Percentiles rank a stretch among this genome's conserved stretches.
phyloP scores from a whole-genome alignment of 2,797 vertebrate genomes.

The Cyclopterus lumpus region DNA sequence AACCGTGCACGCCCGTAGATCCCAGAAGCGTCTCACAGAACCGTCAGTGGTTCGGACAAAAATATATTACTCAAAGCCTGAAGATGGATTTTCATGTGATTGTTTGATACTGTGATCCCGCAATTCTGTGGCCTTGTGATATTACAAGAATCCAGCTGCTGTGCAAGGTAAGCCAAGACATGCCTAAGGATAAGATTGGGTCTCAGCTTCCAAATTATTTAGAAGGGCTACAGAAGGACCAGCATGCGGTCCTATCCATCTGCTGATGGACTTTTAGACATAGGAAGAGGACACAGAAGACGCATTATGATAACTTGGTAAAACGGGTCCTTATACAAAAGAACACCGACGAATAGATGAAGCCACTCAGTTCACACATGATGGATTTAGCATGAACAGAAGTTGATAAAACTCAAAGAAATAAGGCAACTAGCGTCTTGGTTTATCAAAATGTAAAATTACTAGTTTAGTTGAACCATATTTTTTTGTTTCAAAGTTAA shows the following conservation, averaged over 20 bases:
- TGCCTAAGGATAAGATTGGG: not conserved
- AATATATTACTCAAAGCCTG: not conserved
- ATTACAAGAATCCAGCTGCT: too few species aligned
- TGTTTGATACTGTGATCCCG: not conserved
- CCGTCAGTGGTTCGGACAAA: not conserved
- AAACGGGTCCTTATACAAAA: not conserved
- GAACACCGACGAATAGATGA: not conserved
- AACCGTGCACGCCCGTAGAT: too few species aligned
- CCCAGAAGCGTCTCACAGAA: too few species aligned
- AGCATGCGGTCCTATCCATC: not conserved
- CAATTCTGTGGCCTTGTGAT: too few species aligned
- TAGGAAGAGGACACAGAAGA: not conserved
- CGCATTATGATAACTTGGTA: not conserved
- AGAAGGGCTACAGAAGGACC: not conserved
- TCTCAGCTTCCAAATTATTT: not conserved
- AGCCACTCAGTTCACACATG: too few species aligned
- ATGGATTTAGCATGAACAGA: not conserved
- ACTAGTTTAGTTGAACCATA: not conserved
- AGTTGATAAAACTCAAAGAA: not conserved
- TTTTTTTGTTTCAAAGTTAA: not conserved
- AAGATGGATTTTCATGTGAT: not conserved
- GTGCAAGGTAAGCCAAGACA: not conserved
- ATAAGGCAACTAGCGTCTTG: not conserved
- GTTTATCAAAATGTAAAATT: not conserved
- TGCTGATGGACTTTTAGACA: not conserved